phyloP scores from a whole-genome alignment of 2,888 invertebrate genomes.

The Leucozona laternaria region DNA sequence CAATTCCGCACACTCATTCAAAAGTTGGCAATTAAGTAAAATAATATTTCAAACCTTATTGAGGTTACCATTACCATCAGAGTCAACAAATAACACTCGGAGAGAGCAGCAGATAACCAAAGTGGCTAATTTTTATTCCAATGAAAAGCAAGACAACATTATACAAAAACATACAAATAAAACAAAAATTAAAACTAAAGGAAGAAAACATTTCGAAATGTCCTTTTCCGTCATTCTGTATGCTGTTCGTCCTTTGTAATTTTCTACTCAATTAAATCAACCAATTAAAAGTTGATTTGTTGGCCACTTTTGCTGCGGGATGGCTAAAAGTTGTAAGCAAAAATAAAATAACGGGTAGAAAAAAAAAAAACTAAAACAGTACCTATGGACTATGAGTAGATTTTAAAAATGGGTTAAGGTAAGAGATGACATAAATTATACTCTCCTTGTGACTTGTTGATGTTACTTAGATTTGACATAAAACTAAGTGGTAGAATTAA shows the following conservation, averaged over 20 bases:
- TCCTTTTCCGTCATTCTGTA: slow-evolving; percentile 56
- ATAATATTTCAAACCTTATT: slow-evolving; percentile 64
- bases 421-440: slow-evolving; percentile 42
- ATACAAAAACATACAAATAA: background rate
- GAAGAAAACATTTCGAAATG: slow-evolving; percentile 37
- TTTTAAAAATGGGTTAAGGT: slow-evolving; percentile 52
- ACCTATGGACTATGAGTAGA: slow-evolving; percentile 18
- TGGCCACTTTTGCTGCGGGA: slow-evolving; percentile 51
- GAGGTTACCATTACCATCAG: slow-evolving; percentile 22
- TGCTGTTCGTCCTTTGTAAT: slow-evolving; percentile 54
- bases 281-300: slow-evolving; percentile 75
- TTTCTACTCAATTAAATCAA: slow-evolving; percentile 70
- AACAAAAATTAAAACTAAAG: slow-evolving; percentile 8
- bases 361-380: background rate
- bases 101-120: slow-evolving; percentile 62
- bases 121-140: slow-evolving; percentile 62
- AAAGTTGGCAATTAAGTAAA: slow-evolving; percentile 62
- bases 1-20: slow-evolving; percentile 30
- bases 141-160: slow-evolving; percentile 12
- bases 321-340: slow-evolving; percentile 18
- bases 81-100: slow-evolving; percentile 48
- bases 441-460: slow-evolving; percentile 13
- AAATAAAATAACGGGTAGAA: slow-evolving; percentile 9
- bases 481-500: background rate
- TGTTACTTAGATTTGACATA: background rate